Evolutionary conservation across 2,797 vertebrate species (phyloP).

Genomic region (Epinephelus awoara): DNA sequence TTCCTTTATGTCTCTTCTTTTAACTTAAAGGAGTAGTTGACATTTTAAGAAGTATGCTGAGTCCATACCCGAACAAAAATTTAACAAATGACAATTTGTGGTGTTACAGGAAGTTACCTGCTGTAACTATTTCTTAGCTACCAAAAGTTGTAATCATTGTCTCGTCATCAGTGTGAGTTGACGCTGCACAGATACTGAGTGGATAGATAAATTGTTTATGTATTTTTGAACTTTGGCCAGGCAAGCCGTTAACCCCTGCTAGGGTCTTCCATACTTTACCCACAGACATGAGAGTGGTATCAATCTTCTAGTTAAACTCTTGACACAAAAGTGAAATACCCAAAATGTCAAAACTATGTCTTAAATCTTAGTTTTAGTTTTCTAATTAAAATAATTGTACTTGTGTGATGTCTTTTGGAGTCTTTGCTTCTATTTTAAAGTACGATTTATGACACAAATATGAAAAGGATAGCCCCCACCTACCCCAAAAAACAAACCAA

Average conservation of each 20-base stretch:
- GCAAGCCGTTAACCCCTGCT: background rate
- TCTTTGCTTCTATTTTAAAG: background rate
- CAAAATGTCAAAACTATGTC: background rate
- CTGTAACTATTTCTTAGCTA: background rate
- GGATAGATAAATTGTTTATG: no score
- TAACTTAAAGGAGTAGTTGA: background rate
- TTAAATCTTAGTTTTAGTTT: background rate
- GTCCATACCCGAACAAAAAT: background rate
- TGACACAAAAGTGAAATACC: background rate
- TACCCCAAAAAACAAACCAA: background rate
- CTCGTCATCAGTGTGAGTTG: background rate
- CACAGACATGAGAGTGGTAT: no score
- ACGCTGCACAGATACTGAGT: background rate
- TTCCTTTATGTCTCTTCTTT: background rate
- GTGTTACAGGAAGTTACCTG: background rate
- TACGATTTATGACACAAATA: background rate
- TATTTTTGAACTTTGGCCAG: background rate
- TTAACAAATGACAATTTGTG: background rate
- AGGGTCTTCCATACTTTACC: background rate
- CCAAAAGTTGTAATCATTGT: background rate
- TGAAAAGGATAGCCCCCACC: background rate
- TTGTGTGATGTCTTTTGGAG: background rate
- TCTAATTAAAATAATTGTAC: background rate
- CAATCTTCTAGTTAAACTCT: background rate
- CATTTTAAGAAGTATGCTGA: background rate